Evolutionary conservation across 2,113 vertebrate genomes (phyloP).

Genomic region (Bettongia penicillata): DNA sequence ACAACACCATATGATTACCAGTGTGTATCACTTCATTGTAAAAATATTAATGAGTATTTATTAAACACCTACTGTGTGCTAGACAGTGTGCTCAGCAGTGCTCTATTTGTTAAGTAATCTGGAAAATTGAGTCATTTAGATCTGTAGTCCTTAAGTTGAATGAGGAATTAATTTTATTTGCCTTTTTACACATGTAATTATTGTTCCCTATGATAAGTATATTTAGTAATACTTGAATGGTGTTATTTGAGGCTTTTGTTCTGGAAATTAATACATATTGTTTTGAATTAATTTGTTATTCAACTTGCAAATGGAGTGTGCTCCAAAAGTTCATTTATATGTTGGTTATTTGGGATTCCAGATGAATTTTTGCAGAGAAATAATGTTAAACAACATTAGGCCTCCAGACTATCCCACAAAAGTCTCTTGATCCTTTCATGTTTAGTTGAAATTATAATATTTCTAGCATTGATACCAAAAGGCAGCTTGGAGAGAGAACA

Average conservation of each 20-base stretch:
- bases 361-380: conserved; percentile 6
- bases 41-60: conserved; percentile 39
- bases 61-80: neutral
- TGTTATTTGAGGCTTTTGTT: conserved; percentile 17
- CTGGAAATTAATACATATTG: neutral
- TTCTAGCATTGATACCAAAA: neutral
- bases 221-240: neutral
- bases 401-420: conserved; percentile 16
- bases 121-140: neutral
- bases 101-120: neutral
- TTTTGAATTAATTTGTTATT: conserved; percentile 26
- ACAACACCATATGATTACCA: conserved; percentile 30
- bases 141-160: neutral
- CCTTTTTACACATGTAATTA: neutral
- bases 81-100: neutral
- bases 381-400: conserved; percentile 23
- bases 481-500: neutral
- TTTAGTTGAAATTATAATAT: conserved; percentile 5
- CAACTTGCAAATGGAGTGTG: neutral
- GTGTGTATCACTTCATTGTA: neutral
- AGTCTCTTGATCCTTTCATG: neutral
- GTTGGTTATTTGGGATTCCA: conserved; percentile 38
- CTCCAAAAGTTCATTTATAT: conserved; percentile 28
- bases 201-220: neutral
- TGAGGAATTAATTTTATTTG: neutral